Evolutionary conservation across 1,140 invertebrate genomes (phyloP), one percentile per base, ranked within the genome.

Genomic region (Drosophila kurseongensis): DNA sequence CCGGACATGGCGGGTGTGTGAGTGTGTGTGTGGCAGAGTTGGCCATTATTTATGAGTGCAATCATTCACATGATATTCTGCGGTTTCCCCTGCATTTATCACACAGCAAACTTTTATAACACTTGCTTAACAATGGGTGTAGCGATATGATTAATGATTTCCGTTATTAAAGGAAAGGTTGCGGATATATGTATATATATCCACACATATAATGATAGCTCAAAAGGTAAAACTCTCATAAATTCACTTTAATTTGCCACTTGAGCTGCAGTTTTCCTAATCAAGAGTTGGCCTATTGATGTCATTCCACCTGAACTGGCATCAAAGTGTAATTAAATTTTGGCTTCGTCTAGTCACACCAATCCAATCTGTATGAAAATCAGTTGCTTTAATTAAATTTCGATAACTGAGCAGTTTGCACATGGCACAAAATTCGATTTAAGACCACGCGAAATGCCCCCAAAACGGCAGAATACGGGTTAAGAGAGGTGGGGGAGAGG

Each of bases 1-100:
- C 27, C 29, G 12, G 27, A 5, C 2, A 8, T 2, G 4, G 4
- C 6, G 5, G n/a, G 9, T 7, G 10, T 29, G 13, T 36, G 47
- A 23, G 45, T 41, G 35, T 38, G 35, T 38, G 32, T 40, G 27
- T 36, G 68, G n/a, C 13, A 16, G 69, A 23, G 58, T 23, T 66
- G 67, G 69, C 75, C 84, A 89, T 89, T 85, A 88, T 88, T 88
- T 88, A 88, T 88, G 84, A 77, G 72, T 71, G 84, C 84, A 88
- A 88, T 88, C 84, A 89, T 84, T 88, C 84, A 88, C 88, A 89
- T 80, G 77, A 88, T 89, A 88, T 88, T 89, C 82, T 89, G 84
- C 79, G 84, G 84, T 88, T 84, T 48, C 61, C 55, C 84, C 61
- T 74, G 83, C 84, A 88, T 88, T 88, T 88, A 88, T 89, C 84